Percentiles rank a stretch among this genome's conserved stretches.
Evolutionary conservation across 2,888 invertebrate genomes (phyloP).

Genomic region (Synanthedon tipuliformis): DNA sequence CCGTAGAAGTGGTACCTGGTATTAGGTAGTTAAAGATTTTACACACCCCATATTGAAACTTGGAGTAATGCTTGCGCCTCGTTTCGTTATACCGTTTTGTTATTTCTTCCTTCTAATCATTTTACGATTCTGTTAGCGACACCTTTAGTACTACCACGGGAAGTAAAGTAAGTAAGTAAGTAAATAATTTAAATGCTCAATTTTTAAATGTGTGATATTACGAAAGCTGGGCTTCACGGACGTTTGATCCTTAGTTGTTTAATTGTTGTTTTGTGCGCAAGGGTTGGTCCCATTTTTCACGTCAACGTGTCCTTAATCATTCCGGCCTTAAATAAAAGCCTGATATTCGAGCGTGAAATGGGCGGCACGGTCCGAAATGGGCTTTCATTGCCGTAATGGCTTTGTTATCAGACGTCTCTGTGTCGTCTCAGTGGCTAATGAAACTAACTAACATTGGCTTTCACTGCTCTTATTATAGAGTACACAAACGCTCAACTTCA

Average conservation of each 20-base stretch:
- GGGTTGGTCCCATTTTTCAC: slow-evolving; percentile 8
- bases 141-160: no score
- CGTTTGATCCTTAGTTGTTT: neutral
- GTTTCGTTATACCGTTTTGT: no score
- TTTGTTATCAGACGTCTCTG: slow-evolving; percentile 46
- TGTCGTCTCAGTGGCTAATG: slow-evolving; percentile 42
- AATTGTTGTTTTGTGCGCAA: neutral
- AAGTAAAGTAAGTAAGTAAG: no score
- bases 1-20: no score
- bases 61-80: no score
- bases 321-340: slow-evolving; percentile 12
- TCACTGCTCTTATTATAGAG: slow-evolving; percentile 16
- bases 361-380: slow-evolving; percentile 23
- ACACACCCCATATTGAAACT: no score
- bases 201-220: no score
- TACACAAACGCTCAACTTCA: no score
- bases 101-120: no score
- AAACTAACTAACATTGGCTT: slow-evolving; percentile 26
- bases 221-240: neutral
- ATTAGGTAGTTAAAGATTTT: no score
- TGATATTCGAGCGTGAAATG: slow-evolving; percentile 21
- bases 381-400: slow-evolving; percentile 51
- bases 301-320: slow-evolving; percentile 10
- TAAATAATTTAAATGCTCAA: no score
- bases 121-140: no score